Base-by-base conservation (phyloP, 1,140 invertebrate species). In the Goniozus legneri region DNA sequence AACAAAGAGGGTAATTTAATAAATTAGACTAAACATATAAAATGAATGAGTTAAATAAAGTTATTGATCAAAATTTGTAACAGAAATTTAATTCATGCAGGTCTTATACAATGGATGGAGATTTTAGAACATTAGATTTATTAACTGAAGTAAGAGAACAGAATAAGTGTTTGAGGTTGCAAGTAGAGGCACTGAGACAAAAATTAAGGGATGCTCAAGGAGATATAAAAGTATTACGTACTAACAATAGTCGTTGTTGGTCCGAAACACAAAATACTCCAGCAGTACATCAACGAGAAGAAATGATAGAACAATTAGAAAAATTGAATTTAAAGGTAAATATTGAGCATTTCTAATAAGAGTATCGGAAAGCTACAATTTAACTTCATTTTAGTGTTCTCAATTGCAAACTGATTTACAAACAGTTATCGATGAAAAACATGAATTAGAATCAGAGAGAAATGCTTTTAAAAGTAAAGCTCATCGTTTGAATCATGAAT, bases 391-490 rank as follows among this genome's bases (percentile, higher is more conserved):
- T 68, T 61, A 87, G 79, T 80, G 79, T 64, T 69, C 78, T 44
- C 84, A 88, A 67, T 66, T 89, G 21, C 81, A 86, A 69, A 64
- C 82, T 19, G 89, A 94, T 74, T 76, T 92, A 14, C 83, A 89
- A 62, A 75, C 78, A 33, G 80, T 91, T 15, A 69, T 93, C 24
- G 91, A 93, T 77, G 90, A 93, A 65, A 92, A 92, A 69, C 88
- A 92, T 62, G 91, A 93, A 58, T 65, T 91, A 14, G 82, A 87
- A 15, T 84, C 80, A 10, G 89, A 92, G 65, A 76, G 89, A 49
- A 89, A 92, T 73, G 86, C 85, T n/a, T 91, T 89, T 57, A 88
- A 88, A 65, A 88, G 81, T 53, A 93, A 94, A 73, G 85, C 88
- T 12, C 87, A 91, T 64, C 75, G 89, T 24, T 78, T 93, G 3